Evolutionary conservation across 92 coral and sea anemone genomes (phyloP), one percentile per base, ranked within the genome.

Genomic region (Anthopleura xanthogrammica): DNA sequence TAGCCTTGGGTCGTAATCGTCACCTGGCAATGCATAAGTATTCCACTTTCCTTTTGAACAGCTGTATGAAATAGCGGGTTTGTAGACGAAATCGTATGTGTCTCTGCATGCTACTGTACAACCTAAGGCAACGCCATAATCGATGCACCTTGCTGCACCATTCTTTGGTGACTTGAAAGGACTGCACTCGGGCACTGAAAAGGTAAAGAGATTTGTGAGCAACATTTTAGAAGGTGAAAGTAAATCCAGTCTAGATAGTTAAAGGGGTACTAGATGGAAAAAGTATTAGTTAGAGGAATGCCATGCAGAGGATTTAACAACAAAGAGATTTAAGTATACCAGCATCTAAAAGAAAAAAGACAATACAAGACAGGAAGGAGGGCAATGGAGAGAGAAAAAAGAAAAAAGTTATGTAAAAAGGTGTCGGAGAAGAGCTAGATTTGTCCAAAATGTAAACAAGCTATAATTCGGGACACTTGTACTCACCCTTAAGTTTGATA

Each of bases 141-240:
- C 36, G 60, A 39, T 54, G 43, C 93, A 85, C 41, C 17, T 41
- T 23, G 84, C 29, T 0, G 93, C 91, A 1, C 97, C 97, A 55
- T 93, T 91, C 48, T 83, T 87, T 12, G 97, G 97, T 40, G 97
- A 87, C 13, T 83, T 50, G 74, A 86, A 91, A 19, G 81, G 39
- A 40, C 80, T 82, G 48, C 97, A 93, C 3, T 79, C 62, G 72
- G 88, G 88, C 68, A 76, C 97, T 93, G 82, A 39, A 46, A 46
- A 46, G 50, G 50, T 46, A 5, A 46, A 46, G 50, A 46, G 50
- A 46, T 46, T 46, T 46, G 50, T 46, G 9, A 46, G 50, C 5
- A 46, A 0, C 9, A 5, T 46, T 46, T 46, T 5, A 46, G 50
- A 46, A 46, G 50, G 50, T 46, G 50, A 46, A 46, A 46, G 50